phyloP scores from a whole-genome alignment of 1,140 invertebrate species.

The Onthophagus taurus region DNA sequence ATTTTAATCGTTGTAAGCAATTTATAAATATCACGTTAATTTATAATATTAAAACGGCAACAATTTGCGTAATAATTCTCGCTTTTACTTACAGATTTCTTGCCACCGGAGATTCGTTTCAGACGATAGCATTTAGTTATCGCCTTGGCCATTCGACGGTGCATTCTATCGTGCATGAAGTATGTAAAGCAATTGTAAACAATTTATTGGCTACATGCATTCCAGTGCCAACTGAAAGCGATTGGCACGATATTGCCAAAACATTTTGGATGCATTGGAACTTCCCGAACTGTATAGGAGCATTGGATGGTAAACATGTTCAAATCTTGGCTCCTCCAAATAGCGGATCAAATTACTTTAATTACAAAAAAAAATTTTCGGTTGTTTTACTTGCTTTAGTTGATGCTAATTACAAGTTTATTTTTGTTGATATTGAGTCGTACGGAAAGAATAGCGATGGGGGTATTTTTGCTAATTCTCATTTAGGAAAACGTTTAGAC shows the following conservation, averaged over 20 bases:
- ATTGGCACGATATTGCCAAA: neutral
- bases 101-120: neutral
- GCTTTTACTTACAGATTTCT: conserved; percentile 1
- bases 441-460: conserved; percentile 2
- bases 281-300: conserved; percentile 28
- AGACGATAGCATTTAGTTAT: conserved; percentile 6
- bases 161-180: neutral
- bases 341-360: neutral
- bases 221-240: conserved; percentile 1
- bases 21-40: too few relatives aligned
- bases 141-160: conserved; percentile 5
- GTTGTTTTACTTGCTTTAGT: conserved; percentile 38
- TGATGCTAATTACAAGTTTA: conserved; percentile 37
- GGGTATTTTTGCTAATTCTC: conserved; percentile 5
- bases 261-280: neutral
- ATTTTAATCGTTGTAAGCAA: too few relatives aligned
- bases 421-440: conserved; percentile 31
- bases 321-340: conserved; percentile 20
- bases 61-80: too few relatives aligned
- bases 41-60: too few relatives aligned
- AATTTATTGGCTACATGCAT: neutral
- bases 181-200: neutral
- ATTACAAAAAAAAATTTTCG: conserved; percentile 16
- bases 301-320: conserved; percentile 41
- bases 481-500: conserved; percentile 2